Evolutionary conservation across 2,113 vertebrate species (phyloP).

Genomic region (Danionella cerebrum): DNA sequence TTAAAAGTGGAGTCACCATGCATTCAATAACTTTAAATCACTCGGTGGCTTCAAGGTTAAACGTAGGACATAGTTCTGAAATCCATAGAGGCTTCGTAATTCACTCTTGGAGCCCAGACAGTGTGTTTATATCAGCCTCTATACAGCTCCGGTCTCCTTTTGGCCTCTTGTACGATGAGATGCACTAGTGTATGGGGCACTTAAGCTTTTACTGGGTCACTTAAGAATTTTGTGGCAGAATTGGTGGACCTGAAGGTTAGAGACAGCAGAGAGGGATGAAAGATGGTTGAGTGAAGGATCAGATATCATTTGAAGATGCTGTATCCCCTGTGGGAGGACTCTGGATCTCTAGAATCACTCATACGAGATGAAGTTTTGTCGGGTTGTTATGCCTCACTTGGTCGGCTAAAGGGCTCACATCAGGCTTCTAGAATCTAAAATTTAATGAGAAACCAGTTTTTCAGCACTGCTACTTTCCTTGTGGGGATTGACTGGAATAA

Average conservation of each 20-base stretch:
- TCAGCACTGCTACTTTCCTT: too few species aligned
- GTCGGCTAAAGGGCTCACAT: neutral
- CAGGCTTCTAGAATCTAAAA: too few species aligned
- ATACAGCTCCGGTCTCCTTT: too few species aligned
- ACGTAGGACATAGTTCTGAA: neutral
- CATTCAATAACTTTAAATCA: neutral
- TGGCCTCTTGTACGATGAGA: neutral
- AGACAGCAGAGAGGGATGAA: neutral
- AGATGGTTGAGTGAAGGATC: slow-evolving; percentile 10
- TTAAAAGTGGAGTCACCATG: neutral
- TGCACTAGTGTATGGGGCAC: neutral
- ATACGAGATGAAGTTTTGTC: slow-evolving; percentile 20
- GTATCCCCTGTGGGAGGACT: slow-evolving; percentile 5
- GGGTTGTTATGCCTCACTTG: slow-evolving; percentile 1
- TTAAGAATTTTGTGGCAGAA: neutral
- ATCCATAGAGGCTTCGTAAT: neutral
- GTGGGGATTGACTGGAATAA: too few species aligned
- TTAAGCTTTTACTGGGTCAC: neutral
- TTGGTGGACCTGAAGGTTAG: neutral
- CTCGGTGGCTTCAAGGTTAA: neutral
- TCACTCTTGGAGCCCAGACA: neutral
- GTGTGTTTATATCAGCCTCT: neutral
- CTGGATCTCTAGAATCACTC: slow-evolving; percentile 13
- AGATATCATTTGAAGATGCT: slow-evolving; percentile 19
- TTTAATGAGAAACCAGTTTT: too few species aligned